These are phyloP conservation scores for Nibea albiflora DNA, from an alignment of 2,113 vertebrate species.

Conservation along the genomic window DNA sequence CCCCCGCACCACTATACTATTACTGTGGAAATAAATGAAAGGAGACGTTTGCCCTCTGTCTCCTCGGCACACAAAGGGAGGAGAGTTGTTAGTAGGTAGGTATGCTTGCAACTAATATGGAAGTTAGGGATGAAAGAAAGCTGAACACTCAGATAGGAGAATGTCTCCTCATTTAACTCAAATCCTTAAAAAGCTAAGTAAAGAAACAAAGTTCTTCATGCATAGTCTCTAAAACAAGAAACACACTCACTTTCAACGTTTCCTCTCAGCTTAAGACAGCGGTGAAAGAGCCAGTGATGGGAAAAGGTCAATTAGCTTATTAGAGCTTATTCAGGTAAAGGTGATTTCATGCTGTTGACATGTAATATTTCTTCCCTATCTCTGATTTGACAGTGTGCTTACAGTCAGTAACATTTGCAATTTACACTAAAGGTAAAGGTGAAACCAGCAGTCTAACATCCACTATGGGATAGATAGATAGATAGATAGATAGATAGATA, in stretches of 20 bases:
- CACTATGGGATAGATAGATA: background rate
- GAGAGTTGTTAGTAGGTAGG: conserved; percentile 58
- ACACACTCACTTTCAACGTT: conserved; percentile 52
- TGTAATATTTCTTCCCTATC: conserved; percentile 57
- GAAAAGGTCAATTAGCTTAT: conserved; percentile 86
- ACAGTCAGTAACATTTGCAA: conserved; percentile 65
- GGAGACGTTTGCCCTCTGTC: conserved; percentile 78
- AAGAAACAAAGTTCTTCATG: conserved; percentile 64
- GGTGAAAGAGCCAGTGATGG: conserved; percentile 59
- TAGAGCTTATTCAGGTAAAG: conserved; percentile 78
- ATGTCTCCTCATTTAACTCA: conserved; percentile 68
- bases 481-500: background rate
- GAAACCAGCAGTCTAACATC: conserved; percentile 35
- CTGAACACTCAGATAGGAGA: conserved; percentile 44
- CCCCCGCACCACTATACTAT: conserved; percentile 60
- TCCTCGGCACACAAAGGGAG: conserved; percentile 57
- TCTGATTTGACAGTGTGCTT: conserved; percentile 61
- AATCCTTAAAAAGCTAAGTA: conserved; percentile 57
- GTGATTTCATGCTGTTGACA: conserved; percentile 73
- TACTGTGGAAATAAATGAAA: conserved; percentile 71
- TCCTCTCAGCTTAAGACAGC: conserved; percentile 58
- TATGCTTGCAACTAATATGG: conserved; percentile 51
- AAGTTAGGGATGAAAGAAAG: conserved; percentile 64
- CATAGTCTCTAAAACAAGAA: conserved; percentile 46
- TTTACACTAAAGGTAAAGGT: conserved; percentile 48